Evolutionary conservation across 2,113 vertebrate species (phyloP).

Genomic region (Galemys pyrenaicus): DNA sequence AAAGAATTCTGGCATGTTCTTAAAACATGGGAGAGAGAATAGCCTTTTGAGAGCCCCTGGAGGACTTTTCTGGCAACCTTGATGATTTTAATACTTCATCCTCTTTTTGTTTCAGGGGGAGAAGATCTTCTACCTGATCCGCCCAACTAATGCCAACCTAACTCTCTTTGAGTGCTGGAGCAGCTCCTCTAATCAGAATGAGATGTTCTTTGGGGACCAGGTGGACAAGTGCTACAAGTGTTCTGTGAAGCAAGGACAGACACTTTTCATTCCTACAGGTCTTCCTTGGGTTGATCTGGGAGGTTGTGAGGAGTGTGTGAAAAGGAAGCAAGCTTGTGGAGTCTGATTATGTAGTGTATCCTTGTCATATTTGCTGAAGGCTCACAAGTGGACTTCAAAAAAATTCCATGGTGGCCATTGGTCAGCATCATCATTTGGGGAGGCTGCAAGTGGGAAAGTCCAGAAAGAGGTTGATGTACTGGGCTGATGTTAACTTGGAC

Average conservation of each 20-base stretch:
- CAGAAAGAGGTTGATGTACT: neutral
- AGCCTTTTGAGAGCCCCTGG: neutral
- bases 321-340: neutral
- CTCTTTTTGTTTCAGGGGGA: constrained; percentile 87
- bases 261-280: constrained; percentile 96
- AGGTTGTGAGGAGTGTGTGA: constrained; percentile 7
- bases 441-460: neutral
- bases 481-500: constrained; percentile 8
- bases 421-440: neutral
- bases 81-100: constrained; percentile 35
- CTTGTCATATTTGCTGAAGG: constrained; percentile 34
- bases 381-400: constrained; percentile 19
- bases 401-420: constrained; percentile 28
- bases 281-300: constrained; percentile 40
- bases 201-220: constrained; percentile 96
- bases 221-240: constrained; percentile 96
- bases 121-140: constrained; percentile 95
- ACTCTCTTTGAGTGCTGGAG: constrained; percentile 95
- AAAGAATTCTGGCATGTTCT: constrained; percentile 42
- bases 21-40: constrained; percentile 22
- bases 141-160: constrained; percentile 92
- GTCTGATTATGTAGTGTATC: neutral
- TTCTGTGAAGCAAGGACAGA: constrained; percentile 95
- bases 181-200: constrained; percentile 94
- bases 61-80: constrained; percentile 6